Percentiles rank a stretch among this genome's conserved stretches.
These are phyloP conservation scores for Penaeus monodon DNA, from an alignment of 2,888 invertebrate genomes.

Conservation along the genomic window DNA sequence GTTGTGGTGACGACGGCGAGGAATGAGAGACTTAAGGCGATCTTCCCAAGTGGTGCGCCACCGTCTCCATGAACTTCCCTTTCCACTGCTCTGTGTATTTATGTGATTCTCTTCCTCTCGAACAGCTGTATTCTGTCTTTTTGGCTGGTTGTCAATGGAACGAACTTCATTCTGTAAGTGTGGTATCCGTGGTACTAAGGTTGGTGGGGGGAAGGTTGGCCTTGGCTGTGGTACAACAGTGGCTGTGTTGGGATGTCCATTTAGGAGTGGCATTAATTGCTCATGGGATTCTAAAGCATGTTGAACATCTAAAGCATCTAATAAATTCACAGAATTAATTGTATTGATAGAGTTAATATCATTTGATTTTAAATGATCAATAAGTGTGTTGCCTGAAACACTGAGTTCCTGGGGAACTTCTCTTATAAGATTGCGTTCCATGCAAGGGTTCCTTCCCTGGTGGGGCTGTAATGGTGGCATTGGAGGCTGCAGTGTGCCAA, in stretches of 20 bases:
- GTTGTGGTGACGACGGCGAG: slow-evolving; percentile 42
- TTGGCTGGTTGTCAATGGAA: slow-evolving; percentile 55
- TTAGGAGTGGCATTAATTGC: slow-evolving; percentile 58
- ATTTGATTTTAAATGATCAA: slow-evolving; percentile 49
- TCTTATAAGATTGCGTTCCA: slow-evolving; percentile 77
- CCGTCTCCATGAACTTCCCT: slow-evolving; percentile 49
- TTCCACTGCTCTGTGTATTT: slow-evolving; percentile 23
- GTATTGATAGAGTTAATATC: slow-evolving; percentile 49
- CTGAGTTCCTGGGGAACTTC: slow-evolving; percentile 58
- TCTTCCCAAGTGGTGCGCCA: slow-evolving; percentile 55
- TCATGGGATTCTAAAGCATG: slow-evolving; percentile 55
- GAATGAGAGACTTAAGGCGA: slow-evolving; percentile 48
- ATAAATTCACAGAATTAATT: slow-evolving; percentile 45
- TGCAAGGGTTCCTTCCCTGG: slow-evolving; percentile 87
- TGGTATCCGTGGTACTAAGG: slow-evolving; percentile 59
- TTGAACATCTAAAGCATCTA: slow-evolving; percentile 42
- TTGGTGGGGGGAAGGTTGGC: slow-evolving; percentile 46
- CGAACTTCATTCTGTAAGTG: slow-evolving; percentile 61
- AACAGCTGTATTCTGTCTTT: slow-evolving; percentile 54
- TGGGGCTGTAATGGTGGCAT: slow-evolving; percentile 78
- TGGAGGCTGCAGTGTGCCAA: slow-evolving; percentile 69
- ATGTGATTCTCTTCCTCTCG: slow-evolving; percentile 38
- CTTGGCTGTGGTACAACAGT: slow-evolving; percentile 42
- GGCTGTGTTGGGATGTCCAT: slow-evolving; percentile 51
- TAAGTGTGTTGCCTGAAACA: slow-evolving; percentile 60